Percentiles rank a stretch among this genome's conserved stretches.
phyloP scores from a whole-genome alignment of 2,888 invertebrate genomes.

The Drosophila kanekoi region DNA sequence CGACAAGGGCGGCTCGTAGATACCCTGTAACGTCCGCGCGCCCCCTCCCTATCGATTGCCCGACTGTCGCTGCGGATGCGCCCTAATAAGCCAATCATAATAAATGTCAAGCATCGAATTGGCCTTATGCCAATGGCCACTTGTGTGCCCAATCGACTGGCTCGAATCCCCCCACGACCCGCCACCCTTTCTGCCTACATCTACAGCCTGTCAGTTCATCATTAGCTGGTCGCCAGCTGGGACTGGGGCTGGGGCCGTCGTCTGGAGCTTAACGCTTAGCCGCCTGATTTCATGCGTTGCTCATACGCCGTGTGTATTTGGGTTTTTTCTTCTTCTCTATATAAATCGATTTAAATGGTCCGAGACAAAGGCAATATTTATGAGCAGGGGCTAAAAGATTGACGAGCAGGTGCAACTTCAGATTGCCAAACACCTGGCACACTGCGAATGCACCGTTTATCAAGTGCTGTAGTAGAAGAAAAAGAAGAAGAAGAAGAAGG shows the following conservation, averaged over 20 bases:
- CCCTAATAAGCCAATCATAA: slow-evolving; percentile 80
- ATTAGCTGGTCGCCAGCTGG: slow-evolving; percentile 45
- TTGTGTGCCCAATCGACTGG: slow-evolving; percentile 34
- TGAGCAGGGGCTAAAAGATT: slow-evolving; percentile 15
- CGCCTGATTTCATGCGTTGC: slow-evolving; percentile 47
- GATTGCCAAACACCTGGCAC: slow-evolving; percentile 64
- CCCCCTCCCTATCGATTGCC: slow-evolving; percentile 1
- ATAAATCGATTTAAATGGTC: slow-evolving; percentile 45
- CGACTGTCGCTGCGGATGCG: slow-evolving; percentile 32
- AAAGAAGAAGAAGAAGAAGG: background rate
- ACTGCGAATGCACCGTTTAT: slow-evolving; percentile 24
- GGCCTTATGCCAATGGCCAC: slow-evolving; percentile 70
- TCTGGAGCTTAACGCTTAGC: slow-evolving; percentile 63
- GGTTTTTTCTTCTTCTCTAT: slow-evolving; percentile 6
- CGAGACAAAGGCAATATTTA: slow-evolving; percentile 51
- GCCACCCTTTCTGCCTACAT: background rate
- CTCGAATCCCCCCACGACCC: background rate
- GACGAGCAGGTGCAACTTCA: background rate
- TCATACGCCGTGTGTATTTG: slow-evolving; percentile 58
- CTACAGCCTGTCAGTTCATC: slow-evolving; percentile 58
- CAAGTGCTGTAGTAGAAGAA: background rate
- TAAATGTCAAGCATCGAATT: slow-evolving; percentile 77
- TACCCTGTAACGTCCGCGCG: background rate
- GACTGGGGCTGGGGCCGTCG: slow-evolving; percentile 34
- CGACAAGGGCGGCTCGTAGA: slow-evolving; percentile 8